phyloP scores from a whole-genome alignment of 2,797 vertebrate species.

The Rhinophrynus dorsalis region DNA sequence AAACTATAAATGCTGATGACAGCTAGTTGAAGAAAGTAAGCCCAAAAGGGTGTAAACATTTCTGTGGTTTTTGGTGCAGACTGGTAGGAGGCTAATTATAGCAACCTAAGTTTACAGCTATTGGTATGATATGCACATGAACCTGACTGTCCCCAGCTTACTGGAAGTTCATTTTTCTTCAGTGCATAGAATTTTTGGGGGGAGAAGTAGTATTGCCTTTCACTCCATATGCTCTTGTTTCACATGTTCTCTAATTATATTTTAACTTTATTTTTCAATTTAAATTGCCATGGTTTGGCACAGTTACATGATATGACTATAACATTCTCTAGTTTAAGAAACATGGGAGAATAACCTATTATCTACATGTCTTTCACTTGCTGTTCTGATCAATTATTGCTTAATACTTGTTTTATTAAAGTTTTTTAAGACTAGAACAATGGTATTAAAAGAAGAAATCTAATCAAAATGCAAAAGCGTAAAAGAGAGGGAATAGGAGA shows the following conservation, averaged over 20 bases:
- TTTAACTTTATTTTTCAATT: slow-evolving; percentile 23
- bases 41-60: slow-evolving; percentile 21
- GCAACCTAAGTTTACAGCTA: slow-evolving; percentile 30
- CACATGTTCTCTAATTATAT: slow-evolving; percentile 18
- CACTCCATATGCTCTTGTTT: slow-evolving; percentile 11
- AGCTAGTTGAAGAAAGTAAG: not conserved
- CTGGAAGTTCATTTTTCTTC: slow-evolving; percentile 23
- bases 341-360: not conserved
- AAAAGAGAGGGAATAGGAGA: too few relatives aligned
- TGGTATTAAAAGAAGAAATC: too few relatives aligned
- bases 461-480: too few relatives aligned
- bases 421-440: too few relatives aligned
- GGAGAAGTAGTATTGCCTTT: slow-evolving; percentile 18
- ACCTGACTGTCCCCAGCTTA: slow-evolving; percentile 15
- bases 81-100: slow-evolving; percentile 34
- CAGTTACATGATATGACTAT: slow-evolving; percentile 14
- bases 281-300: slow-evolving; percentile 10
- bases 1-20: slow-evolving; percentile 23
- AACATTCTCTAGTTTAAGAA: not conserved
- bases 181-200: slow-evolving; percentile 20
- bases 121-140: slow-evolving; percentile 25
- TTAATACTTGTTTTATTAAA: too few relatives aligned
- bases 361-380: not conserved
- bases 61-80: slow-evolving; percentile 38
- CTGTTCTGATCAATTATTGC: too few relatives aligned